A percentile compares a stretch with the other conserved stretches of the same genome.
These are phyloP conservation scores for Rhombomys opimus DNA, from an alignment of 2,113 vertebrate species.

Conservation along the genomic window DNA sequence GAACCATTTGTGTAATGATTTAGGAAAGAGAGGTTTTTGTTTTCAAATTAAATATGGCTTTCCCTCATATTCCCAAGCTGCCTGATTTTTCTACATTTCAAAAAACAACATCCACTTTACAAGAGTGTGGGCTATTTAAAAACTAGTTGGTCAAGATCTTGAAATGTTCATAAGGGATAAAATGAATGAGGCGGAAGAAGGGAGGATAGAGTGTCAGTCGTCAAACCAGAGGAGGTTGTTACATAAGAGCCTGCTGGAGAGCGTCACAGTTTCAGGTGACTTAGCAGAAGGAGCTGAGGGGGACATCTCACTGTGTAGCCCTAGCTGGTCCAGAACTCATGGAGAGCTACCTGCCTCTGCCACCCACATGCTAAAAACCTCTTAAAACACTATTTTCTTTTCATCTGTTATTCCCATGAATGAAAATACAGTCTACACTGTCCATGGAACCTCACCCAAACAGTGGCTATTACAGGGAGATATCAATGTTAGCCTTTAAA, in stretches of 20 bases:
- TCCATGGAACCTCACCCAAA: background rate
- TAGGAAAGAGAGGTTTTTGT: background rate
- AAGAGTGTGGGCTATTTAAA: slow-evolving; percentile 15
- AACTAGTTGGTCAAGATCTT: background rate
- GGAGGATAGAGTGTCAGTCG: background rate
- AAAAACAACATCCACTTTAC: background rate
- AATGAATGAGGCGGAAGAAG: background rate
- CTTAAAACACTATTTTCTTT: background rate
- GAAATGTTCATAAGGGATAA: background rate
- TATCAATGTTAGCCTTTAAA: background rate
- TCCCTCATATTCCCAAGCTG: background rate
- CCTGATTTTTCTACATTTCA: background rate
- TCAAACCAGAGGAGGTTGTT: background rate
- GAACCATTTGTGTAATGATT: background rate
- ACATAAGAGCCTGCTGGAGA: background rate
- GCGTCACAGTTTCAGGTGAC: background rate
- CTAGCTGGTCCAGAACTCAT: background rate
- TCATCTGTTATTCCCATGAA: background rate
- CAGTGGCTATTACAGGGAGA: background rate
- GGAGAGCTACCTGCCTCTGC: background rate
- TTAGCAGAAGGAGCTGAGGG: background rate
- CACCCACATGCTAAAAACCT: background rate
- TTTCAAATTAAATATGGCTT: background rate
- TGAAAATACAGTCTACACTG: slow-evolving; percentile 10
- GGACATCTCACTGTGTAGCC: background rate